A percentile compares a stretch with the other conserved stretches of the same genome.
Evolutionary conservation across 2,113 vertebrate species (phyloP).

Genomic region (Nothocercus nigrocapillus): DNA sequence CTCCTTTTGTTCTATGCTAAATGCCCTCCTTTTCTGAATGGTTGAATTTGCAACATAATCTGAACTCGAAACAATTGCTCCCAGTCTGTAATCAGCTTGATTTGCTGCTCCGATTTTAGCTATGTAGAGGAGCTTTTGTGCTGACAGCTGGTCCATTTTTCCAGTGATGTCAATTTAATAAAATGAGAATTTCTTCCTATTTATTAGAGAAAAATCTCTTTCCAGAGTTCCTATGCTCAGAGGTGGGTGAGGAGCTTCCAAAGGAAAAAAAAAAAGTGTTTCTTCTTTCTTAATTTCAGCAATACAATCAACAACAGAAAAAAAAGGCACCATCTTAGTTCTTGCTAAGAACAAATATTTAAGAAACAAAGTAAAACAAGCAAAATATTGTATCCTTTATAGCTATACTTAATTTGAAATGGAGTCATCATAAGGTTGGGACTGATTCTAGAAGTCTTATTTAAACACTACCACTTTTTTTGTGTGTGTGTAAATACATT

Average conservation of each 20-base stretch:
- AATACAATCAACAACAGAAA: not conserved
- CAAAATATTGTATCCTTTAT: not conserved
- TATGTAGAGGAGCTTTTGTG: not conserved
- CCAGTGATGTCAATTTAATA: not conserved
- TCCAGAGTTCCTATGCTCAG: not conserved
- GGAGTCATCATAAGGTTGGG: conserved; percentile 28
- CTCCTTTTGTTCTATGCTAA: not conserved
- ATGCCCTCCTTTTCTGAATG: not conserved
- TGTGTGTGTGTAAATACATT: not conserved
- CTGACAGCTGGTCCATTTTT: not conserved
- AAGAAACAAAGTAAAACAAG: not conserved
- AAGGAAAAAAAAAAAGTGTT: not conserved
- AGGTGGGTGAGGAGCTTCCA: not conserved
- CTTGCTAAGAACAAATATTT: not conserved
- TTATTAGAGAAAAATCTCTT: not conserved
- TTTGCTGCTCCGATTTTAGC: not conserved
- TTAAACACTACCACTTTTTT: not conserved
- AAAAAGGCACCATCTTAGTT: not conserved
- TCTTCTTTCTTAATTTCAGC: not conserved
- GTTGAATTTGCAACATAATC: not conserved
- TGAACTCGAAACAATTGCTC: not conserved
- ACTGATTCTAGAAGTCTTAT: conserved; percentile 29
- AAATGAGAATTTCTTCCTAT: not conserved
- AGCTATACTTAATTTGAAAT: conserved; percentile 19
- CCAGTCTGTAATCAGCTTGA: not conserved